Base-by-base conservation (phyloP, 2,888 invertebrate genomes). In the Nomada fabriciana region DNA sequence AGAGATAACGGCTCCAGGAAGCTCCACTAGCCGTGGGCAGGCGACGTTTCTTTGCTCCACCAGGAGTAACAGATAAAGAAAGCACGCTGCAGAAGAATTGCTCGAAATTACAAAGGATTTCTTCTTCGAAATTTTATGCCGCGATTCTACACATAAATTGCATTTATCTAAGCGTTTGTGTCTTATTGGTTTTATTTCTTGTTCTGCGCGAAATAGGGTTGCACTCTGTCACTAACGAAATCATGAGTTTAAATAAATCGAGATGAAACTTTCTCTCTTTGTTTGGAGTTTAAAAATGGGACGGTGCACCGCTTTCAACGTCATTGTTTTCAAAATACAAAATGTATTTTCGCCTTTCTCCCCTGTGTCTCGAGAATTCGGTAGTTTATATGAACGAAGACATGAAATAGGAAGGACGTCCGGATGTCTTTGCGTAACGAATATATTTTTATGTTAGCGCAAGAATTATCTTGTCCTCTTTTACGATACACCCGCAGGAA, bases 1-100 rank as follows among this genome's bases (percentile, higher is more conserved):
- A 25, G 61, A 74, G 83, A 87, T 85, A 85, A 85, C 82, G 23
- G 53, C 65, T 50, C 25, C 76, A 77, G 74, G 77, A 86, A 84
- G 73, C 82, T 82, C 80, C n/a, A 67, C 64, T 50, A n/a, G 18
- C 20, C 18, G 61, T 43, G 18, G 53, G 57, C 65, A 73, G 50
- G 29, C 50, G 73, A 65, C 70, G 23, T 55, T 73, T 73, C 68
- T 69, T 77, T 59, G 53, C 70, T 13, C 61, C 61, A 9, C 18
- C 10, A 13, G 20, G 55, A 50, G 20, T 13, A 13, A 13, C 15
- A 11, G 59, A 83, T 83, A 78, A 82, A 73, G n/a, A 57, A 42
- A 29, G 43, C 57, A 50, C 25, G 47, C 29, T 23, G 67, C 63
- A 10, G 59, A 59, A 65, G 67, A 65, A 74, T 68, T 78, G 59